Evolutionary conservation across 2,113 vertebrate genomes (phyloP), one percentile per base, ranked within the genome.

Genomic region (Aspidoscelis tigris): DNA sequence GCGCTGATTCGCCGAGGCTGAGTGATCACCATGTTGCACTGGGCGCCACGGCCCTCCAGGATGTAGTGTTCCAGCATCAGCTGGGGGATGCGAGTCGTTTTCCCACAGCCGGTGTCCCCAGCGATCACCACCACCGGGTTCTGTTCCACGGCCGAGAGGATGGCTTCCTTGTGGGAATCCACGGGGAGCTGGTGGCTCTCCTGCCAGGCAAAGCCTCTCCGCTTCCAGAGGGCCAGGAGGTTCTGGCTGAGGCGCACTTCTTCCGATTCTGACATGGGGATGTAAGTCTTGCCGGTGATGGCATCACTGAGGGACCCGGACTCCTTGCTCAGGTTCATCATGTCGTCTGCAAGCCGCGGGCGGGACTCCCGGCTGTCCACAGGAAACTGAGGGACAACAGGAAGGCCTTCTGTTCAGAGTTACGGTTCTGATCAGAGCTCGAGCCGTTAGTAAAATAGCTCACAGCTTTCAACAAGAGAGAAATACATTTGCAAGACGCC

Each of bases 1-100:
- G 99, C 98, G 0, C 98, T 99, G 93, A 99, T 99, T 22, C 99
- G 93, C 1, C 99, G 97, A 0, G 99, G 99, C 88, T 99, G 99
- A 0, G 99, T 99, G 92, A 99, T 97, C 71, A 99, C 92, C 55
- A 99, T 91, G 44, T 99, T 99, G 95, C 98, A 99, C 80, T 94
- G 88, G 0, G 98, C 97, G 0, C 98, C 98, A 0, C 93, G 92
- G 0, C 98, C 97, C 5, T 92, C 94, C 39, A 94, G 95, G 81
- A 98, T 96, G 0, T 94, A 88, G 22, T 96, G 97, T 84, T 99
- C 98, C 94, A 99, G 93, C 81, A 99, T 93, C 81, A 99, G 95
- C 91, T 98, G 98, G 0, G 99, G 99, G 89, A 99, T 97, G 11
- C 98, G 95, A 0, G 99, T 99, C 14, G 99, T 99, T 64, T 99